Base-by-base conservation (phyloP, 2,797 vertebrate species). In the Euphonia xanthogaster region DNA sequence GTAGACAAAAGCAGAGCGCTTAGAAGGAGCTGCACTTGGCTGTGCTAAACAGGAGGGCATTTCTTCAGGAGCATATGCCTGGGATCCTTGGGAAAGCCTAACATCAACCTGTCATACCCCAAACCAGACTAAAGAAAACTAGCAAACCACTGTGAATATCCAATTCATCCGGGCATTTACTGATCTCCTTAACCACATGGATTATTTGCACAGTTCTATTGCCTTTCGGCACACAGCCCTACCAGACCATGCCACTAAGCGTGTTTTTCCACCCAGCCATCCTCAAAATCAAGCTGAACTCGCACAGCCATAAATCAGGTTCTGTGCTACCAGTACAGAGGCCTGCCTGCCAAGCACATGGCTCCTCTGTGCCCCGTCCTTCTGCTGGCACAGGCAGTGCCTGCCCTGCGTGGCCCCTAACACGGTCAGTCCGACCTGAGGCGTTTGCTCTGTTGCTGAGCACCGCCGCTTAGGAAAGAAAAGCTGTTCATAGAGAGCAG, bases 371-470 rank as follows among this genome's bases (percentile, higher is more conserved):
- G 37, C 22, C 31, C 42, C 0, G 0, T 31, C 51, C 67, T 40
- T 40, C 44, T 37, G 37, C 12, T 4, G 28, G 58, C 66, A 79
- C 0, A 20, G 37, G 35, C 31, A 37, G 57, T 4, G 16, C 22
- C 44, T 31, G 33, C 61, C 60, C 65, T 8, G 18, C 6, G 1
- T 4, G 14, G 60, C 35, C 4, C 0, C 6, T 5, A 3, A 20
- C 22, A 10, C 1, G 5, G 18, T 20, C 6, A 45, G 24, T 21
- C 27, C 0, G 0, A 25, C 12, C 48, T 2, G 12, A 1, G 33
- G 14, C 3, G 3, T 13, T 4, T 4, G 1, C 12, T 12, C 24
- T 60, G 58, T 63, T 28, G 39, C 44, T 12, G 12, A 58, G 31
- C 10, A 16, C 31, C 1, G 31, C 39, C 3, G 27, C 44, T 30